Conservation (phyloP, 2,888 invertebrate species). For the Lumbricus terrestris region DNA sequence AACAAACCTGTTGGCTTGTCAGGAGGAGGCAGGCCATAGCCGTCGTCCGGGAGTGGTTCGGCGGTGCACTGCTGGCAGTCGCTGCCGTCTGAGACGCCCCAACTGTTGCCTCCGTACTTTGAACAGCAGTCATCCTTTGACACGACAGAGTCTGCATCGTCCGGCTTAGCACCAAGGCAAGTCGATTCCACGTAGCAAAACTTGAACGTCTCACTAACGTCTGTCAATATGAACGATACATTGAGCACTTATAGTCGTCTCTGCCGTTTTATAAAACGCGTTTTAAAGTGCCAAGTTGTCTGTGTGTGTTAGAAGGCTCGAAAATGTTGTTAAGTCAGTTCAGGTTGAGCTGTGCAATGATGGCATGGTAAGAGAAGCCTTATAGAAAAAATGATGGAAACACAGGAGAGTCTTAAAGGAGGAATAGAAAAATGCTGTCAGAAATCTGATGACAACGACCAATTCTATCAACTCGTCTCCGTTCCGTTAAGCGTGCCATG, state of each 20-base stretch:
- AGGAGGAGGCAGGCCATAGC: not conserved
- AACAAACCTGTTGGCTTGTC: not conserved
- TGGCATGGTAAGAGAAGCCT: too few species aligned
- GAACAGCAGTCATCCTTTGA: conserved; percentile 36
- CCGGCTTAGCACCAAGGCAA: conserved; percentile 38
- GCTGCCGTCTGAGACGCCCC: conserved; percentile 36
- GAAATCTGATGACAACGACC: too few species aligned
- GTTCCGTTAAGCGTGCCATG: too few species aligned
- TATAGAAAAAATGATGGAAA: too few species aligned
- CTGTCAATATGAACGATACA: not conserved
- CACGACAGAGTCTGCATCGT: conserved; percentile 18
- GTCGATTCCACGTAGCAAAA: conserved; percentile 42
- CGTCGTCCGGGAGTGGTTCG: not conserved
- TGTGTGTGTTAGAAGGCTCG: too few species aligned
- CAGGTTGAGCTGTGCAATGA: too few species aligned
- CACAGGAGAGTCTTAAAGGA: too few species aligned
- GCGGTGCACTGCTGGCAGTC: not conserved
- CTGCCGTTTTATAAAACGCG: too few species aligned
- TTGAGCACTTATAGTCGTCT: not conserved
- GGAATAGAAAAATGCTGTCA: too few species aligned
- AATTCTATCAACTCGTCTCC: too few species aligned
- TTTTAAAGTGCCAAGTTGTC: too few species aligned
- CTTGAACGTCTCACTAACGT: not conserved
- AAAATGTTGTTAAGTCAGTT: too few species aligned
- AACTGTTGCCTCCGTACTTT: conserved; percentile 34